phyloP scores from a whole-genome alignment of 2,797 vertebrate species.

The Todus mexicanus region DNA sequence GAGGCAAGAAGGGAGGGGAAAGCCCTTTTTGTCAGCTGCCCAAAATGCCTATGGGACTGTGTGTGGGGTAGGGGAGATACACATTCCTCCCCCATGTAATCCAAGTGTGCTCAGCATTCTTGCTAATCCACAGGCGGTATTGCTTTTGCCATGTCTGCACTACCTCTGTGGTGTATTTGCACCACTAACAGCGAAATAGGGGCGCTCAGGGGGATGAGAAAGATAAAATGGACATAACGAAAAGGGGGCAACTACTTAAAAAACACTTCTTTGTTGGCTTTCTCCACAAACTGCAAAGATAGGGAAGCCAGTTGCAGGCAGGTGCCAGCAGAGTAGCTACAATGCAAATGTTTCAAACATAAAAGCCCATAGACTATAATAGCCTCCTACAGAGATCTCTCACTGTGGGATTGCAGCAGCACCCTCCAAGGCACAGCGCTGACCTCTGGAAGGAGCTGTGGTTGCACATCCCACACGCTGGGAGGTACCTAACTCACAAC shows the following conservation, averaged over 20 bases:
- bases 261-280: not conserved
- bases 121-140: not conserved
- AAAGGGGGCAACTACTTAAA: not conserved
- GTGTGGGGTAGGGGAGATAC: not conserved
- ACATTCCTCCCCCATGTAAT: slow-evolving; percentile 39
- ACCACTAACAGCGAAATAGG: not conserved
- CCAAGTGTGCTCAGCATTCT: not conserved
- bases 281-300: not conserved
- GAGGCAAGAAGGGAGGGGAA: not conserved
- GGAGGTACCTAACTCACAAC: not conserved
- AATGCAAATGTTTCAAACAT: not conserved
- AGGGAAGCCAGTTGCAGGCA: not conserved
- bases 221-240: not conserved
- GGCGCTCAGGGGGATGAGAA: not conserved
- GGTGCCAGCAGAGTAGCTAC: fast-evolving
- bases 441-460: not conserved
- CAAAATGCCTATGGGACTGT: not conserved
- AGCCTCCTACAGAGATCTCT: not conserved
- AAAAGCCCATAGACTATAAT: not conserved
- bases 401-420: not conserved
- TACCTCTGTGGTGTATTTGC: not conserved
- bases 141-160: not conserved
- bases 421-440: not conserved
- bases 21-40: not conserved
- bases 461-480: not conserved